Percentiles rank a stretch among this genome's conserved stretches.
Evolutionary conservation across 2,888 invertebrate genomes (phyloP).

Genomic region (Xylocampa areola): DNA sequence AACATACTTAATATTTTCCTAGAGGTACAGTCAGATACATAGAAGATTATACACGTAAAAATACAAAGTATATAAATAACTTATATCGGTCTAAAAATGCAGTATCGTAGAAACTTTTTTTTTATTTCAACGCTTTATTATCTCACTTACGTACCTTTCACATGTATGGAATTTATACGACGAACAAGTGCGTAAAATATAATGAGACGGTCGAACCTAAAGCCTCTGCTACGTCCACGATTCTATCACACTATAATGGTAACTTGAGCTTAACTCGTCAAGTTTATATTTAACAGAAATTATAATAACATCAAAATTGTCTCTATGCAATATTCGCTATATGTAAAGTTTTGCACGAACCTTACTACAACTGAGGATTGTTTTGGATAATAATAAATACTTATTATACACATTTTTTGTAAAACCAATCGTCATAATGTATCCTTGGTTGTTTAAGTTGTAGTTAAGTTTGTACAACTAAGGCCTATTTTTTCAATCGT

Average conservation of each 20-base stretch:
- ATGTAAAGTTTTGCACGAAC: no score
- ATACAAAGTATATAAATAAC: conserved; percentile 29
- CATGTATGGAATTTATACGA: conserved; percentile 2
- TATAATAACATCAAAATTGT: conserved; percentile 5
- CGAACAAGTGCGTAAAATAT: conserved; percentile 8
- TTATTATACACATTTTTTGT: no score
- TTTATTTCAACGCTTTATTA: background rate
- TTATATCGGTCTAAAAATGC: conserved; percentile 40
- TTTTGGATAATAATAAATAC: no score
- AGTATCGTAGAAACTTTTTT: conserved; percentile 3
- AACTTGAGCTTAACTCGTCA: conserved; percentile 39
- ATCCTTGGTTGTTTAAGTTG: no score
- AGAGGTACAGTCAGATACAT: conserved; percentile 32
- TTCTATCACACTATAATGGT: conserved; percentile 28
- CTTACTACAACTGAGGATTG: no score
- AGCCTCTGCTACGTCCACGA: conserved; percentile 14
- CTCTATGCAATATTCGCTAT: conserved; percentile 1
- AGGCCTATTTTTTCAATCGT: no score
- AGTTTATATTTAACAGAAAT: conserved; percentile 24
- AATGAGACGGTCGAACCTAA: background rate
- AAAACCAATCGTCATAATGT: no score
- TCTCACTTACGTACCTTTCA: conserved; percentile 33
- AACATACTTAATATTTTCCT: background rate
- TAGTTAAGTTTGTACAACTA: no score
- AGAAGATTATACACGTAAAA: conserved; percentile 5